Percentiles rank a stretch among this genome's conserved stretches.
Conservation (phyloP, 2,113 vertebrate genomes). For the Cyprinus carpio region DNA sequence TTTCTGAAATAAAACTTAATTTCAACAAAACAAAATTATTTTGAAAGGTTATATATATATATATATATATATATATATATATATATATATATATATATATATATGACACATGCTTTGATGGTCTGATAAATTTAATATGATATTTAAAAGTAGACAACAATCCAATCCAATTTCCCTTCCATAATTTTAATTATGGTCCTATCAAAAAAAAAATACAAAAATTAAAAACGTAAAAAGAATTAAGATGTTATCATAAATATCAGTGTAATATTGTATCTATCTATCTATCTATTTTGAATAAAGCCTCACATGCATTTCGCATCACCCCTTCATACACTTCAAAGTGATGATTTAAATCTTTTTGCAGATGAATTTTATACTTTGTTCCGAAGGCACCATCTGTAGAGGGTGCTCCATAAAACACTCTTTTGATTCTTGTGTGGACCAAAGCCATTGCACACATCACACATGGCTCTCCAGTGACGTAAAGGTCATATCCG, state of each 20-base stretch:
- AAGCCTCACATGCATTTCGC: slow-evolving; percentile 72
- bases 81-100: too few relatives aligned
- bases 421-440: slow-evolving; percentile 82
- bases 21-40: too few relatives aligned
- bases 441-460: slow-evolving; percentile 90
- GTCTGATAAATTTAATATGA: neutral
- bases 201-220: neutral
- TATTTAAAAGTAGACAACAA: neutral
- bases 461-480: slow-evolving; percentile 85
- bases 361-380: slow-evolving; percentile 79
- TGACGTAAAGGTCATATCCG: slow-evolving; percentile 85
- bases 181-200: neutral
- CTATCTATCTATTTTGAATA: neutral
- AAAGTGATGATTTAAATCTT: slow-evolving; percentile 85
- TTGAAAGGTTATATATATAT: too few relatives aligned
- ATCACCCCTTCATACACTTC: slow-evolving; percentile 82
- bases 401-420: slow-evolving; percentile 74
- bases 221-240: neutral
- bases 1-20: too few relatives aligned
- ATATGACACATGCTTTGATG: neutral
- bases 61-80: too few relatives aligned
- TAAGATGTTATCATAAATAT: neutral
- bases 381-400: slow-evolving; percentile 81
- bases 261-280: neutral
- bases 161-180: too few relatives aligned